Evolutionary conservation across 2,888 invertebrate genomes (phyloP).

Genomic region (Neoaliturus tenellus): DNA sequence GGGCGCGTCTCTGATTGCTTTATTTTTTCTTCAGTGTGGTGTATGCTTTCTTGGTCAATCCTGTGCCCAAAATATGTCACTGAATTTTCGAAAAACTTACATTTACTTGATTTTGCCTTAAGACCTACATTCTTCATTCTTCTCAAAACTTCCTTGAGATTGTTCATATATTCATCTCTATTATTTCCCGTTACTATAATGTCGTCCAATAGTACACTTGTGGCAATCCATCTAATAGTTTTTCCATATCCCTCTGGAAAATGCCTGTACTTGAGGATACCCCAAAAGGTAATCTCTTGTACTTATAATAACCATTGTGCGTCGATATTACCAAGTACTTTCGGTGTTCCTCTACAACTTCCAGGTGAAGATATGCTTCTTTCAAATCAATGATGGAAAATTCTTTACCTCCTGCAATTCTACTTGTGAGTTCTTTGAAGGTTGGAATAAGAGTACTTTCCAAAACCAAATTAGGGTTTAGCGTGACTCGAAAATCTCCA

Average conservation of each 20-base stretch:
- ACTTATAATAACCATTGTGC: neutral
- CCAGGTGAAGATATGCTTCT: neutral
- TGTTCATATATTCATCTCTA: neutral
- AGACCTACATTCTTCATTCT: conserved; percentile 14
- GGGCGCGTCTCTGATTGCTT: neutral
- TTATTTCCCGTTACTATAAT: conserved; percentile 24
- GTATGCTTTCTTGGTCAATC: conserved; percentile 22
- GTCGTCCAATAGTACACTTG: neutral
- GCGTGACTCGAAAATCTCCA: conserved; percentile 19
- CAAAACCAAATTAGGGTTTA: neutral
- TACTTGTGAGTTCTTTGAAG: conserved; percentile 6
- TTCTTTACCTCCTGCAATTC: neutral
- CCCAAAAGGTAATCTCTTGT: neutral
- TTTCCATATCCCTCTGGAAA: conserved; percentile 8
- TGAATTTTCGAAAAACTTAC: neutral
- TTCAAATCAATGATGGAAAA: neutral
- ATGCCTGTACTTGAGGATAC: neutral
- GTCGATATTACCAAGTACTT: conserved; percentile 14
- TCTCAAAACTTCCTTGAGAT: conserved; percentile 16
- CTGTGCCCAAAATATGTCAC: conserved; percentile 24
- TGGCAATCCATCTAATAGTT: neutral
- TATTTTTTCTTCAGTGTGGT: neutral
- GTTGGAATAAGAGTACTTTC: neutral
- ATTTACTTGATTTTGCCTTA: conserved; percentile 12
- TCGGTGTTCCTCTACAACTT: conserved; percentile 1